phyloP scores from a whole-genome alignment of 2,113 vertebrate genomes.

The Epinephelus fuscoguttatus region DNA sequence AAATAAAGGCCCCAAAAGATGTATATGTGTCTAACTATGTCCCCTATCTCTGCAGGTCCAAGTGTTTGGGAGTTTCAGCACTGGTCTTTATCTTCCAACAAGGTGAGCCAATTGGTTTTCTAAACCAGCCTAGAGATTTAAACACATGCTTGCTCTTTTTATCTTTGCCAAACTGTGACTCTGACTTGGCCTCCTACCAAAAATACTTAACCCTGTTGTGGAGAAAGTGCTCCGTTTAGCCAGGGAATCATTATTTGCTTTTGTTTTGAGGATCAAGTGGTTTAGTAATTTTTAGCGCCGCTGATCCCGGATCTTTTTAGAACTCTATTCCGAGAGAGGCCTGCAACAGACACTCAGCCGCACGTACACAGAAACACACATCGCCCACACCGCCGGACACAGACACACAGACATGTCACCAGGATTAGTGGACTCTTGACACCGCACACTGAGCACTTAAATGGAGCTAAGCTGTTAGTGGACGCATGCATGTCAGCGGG shows the following conservation, averaged over 20 bases:
- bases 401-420: constrained; percentile 30
- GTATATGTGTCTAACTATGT: background rate
- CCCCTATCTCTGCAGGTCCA: constrained; percentile 86
- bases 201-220: background rate
- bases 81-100: constrained; percentile 94
- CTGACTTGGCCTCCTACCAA: constrained; percentile 1
- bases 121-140: background rate
- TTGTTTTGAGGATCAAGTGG: constrained; percentile 32
- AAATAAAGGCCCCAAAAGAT: background rate
- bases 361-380: background rate
- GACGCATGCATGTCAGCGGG: background rate
- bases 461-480: constrained; percentile 39
- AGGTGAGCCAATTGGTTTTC: constrained; percentile 85
- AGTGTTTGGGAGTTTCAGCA: constrained; percentile 98
- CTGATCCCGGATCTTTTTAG: constrained; percentile 36
- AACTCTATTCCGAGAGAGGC: constrained; percentile 25
- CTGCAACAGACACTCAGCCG: background rate
- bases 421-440: constrained; percentile 54
- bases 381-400: background rate
- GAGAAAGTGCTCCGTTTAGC: background rate
- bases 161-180: constrained; percentile 14
- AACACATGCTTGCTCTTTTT: background rate
- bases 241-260: constrained; percentile 9
- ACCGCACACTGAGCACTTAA: constrained; percentile 25
- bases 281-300: constrained; percentile 13